Percentiles rank a stretch among this genome's conserved stretches.
These are phyloP conservation scores for Drosophila prostipennis DNA, from an alignment of 2,888 invertebrate species.

Conservation along the genomic window DNA sequence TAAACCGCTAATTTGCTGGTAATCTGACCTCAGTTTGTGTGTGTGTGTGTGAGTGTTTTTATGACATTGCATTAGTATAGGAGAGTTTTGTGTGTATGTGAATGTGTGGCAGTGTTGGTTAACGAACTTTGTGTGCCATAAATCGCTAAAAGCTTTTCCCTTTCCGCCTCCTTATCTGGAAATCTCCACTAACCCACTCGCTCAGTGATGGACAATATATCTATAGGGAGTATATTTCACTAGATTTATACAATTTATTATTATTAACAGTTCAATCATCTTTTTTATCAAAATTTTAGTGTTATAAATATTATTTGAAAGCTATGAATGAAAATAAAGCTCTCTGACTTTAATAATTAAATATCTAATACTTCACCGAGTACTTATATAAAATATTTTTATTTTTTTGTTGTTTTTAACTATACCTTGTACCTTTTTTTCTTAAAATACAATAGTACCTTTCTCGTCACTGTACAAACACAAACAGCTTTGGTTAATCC, in stretches of 20 bases:
- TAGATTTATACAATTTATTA: too few species aligned
- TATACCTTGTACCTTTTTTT: not conserved
- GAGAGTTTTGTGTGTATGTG: slow-evolving; percentile 3
- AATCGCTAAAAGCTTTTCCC: slow-evolving; percentile 39
- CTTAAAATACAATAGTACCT: not conserved
- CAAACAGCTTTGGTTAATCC: not conserved
- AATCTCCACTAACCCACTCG: slow-evolving; percentile 1
- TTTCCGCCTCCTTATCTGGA: slow-evolving; percentile 19
- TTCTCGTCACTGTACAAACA: not conserved
- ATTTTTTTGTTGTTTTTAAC: not conserved
- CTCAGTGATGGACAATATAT: not conserved
- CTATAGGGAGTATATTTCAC: not conserved
- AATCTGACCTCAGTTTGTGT: slow-evolving; percentile 49
- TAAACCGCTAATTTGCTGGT: slow-evolving; percentile 61
- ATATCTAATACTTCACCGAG: too few species aligned
- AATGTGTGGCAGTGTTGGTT: slow-evolving; percentile 24
- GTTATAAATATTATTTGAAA: too few species aligned
- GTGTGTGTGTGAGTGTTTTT: slow-evolving; percentile 20
- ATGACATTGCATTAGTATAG: slow-evolving; percentile 1
- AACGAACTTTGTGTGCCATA: slow-evolving; percentile 36
- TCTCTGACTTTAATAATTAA: too few species aligned
- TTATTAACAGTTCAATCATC: too few species aligned
- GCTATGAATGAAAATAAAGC: too few species aligned
- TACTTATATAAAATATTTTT: too few species aligned
- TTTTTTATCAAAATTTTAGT: too few species aligned